Evolutionary conservation across 2,888 invertebrate species (phyloP).

Genomic region (Agelastica alni): DNA sequence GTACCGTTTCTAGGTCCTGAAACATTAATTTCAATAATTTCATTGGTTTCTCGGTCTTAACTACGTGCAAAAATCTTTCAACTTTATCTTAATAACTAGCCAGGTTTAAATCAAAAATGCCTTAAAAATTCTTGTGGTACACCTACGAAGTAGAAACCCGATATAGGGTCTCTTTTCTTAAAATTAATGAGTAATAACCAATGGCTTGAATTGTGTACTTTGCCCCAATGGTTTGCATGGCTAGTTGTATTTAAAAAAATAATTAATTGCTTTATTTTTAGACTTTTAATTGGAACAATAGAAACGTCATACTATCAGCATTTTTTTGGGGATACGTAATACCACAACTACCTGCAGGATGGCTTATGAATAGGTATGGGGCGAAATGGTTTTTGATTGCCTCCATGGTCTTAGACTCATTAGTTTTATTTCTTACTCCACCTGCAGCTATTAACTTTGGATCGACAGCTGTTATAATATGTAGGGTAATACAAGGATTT

Average conservation of each 20-base stretch:
- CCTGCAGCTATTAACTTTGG: constrained; percentile 67
- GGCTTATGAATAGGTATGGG: constrained; percentile 73
- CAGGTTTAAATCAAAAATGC: no score
- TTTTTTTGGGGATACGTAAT: constrained; percentile 81
- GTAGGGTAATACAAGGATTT: constrained; percentile 74
- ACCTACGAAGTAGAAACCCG: no score
- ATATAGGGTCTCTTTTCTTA: no score
- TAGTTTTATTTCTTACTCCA: constrained; percentile 70
- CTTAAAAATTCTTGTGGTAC: no score
- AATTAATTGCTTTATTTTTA: constrained; percentile 2
- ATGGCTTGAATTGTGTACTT: no score
- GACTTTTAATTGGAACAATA: constrained; percentile 37
- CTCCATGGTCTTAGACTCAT: constrained; percentile 63
- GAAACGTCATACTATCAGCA: constrained; percentile 67
- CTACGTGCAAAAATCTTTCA: no score
- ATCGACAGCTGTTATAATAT: constrained; percentile 65
- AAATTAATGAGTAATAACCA: no score
- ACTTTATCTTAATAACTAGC: no score
- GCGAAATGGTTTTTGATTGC: constrained; percentile 69
- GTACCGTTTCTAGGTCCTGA: no score
- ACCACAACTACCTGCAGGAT: constrained; percentile 72
- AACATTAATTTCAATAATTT: no score
- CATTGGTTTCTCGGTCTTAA: no score
- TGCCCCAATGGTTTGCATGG: no score
- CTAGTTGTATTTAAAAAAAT: neutral